A percentile compares a stretch with the other conserved stretches of the same genome.
phyloP scores from a whole-genome alignment of 2,888 invertebrate species.

The Orthonychiurus folsomi region DNA sequence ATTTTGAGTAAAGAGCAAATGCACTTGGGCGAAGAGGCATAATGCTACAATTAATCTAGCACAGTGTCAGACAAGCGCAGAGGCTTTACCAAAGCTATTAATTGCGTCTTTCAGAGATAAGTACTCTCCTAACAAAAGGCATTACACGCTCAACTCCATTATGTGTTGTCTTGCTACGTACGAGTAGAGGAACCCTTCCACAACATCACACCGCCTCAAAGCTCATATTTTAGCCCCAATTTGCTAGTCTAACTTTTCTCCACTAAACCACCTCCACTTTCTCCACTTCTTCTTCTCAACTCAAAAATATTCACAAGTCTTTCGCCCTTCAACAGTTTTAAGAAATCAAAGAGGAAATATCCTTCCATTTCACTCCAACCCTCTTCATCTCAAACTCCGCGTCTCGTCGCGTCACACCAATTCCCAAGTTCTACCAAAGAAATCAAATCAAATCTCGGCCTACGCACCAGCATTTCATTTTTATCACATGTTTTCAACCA shows the following conservation, averaged over 20 bases:
- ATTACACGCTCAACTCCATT: constrained; percentile 20
- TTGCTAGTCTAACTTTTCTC: neutral
- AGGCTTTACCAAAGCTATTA: constrained; percentile 30
- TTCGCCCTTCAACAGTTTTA: neutral
- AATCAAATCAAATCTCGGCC: no score
- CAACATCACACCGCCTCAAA: neutral
- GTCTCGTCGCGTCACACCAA: neutral
- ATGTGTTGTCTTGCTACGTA: neutral
- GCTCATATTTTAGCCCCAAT: neutral
- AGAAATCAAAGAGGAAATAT: neutral
- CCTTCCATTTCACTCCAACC: no score
- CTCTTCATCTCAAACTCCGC: neutral
- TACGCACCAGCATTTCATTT: no score
- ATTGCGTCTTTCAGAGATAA: constrained; percentile 32
- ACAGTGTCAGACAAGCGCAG: constrained; percentile 34
- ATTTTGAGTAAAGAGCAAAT: constrained; percentile 13
- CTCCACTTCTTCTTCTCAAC: neutral
- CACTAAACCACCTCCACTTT: neutral
- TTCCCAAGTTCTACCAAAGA: neutral
- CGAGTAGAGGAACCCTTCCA: neutral
- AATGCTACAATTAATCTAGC: constrained; percentile 37
- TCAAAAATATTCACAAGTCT: neutral
- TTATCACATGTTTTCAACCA: neutral
- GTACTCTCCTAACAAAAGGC: constrained; percentile 24
- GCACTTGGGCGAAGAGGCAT: constrained; percentile 20